Base-by-base conservation (phyloP, 2,888 invertebrate species). In the Sesamia inferens region DNA sequence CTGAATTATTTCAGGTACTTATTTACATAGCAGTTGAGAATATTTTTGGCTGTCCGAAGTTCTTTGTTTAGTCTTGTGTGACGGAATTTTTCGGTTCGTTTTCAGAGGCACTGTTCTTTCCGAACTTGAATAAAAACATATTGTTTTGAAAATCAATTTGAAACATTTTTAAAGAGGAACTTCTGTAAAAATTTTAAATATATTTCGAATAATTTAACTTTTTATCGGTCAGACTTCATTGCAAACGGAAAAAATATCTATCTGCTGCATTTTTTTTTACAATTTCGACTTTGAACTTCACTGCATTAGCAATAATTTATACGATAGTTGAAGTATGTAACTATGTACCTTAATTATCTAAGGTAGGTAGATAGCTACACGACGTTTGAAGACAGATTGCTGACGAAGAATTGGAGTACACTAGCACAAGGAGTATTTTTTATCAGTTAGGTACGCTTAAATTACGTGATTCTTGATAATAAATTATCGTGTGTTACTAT, bases 281-380 rank as follows among this genome's bases (percentile, higher is more conserved):
- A 39, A 4, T 39, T 39, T 57, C 42, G 74, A 10, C 84, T 82
- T 80, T 86, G 85, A 86, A 85, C 85, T 85, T 86, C 74, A 65
- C 8, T 64, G 39, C 31, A 44, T 8, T 39, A 11, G 31, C 69
- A 66, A 76, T 39, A 66, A 13, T 62, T 54, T 57, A 69, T 54
- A 44, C 54, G 75, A 81, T 83, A 78, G 64, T 65, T 31, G 3
- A 2, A 31, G 31, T 31, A 31, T 1, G 31, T 31, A n/a, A n/a
- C n/a, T n/a, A 31, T 31, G 3, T 31, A 31, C 31, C 31, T 31
- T 31, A 31, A 31, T 31, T 31, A 31, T 31, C 31, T 31, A 31
- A 44, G 39, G 58, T 58, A 58, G 31, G 31, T 58, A 58, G 2
- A 5, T n/a, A n/a, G n/a, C 19, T n/a, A 67, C 61, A 69, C 51